Evolutionary conservation across 2,888 invertebrate species (phyloP), one percentile per base, ranked within the genome.

Genomic region (Neuroscelio doddi): DNA sequence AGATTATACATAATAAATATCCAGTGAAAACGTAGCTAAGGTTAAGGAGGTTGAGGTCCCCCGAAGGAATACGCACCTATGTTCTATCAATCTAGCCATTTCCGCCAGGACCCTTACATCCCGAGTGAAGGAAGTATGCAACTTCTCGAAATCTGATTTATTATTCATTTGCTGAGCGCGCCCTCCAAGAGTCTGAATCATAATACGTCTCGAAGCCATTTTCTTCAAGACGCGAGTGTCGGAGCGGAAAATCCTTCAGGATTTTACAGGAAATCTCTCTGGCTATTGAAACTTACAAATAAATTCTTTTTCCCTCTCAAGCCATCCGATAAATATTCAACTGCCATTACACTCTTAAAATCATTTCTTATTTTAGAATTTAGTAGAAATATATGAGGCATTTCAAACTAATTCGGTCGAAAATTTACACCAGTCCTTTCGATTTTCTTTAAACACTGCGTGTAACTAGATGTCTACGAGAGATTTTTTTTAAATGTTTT

Each of bases 1-100:
- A 72, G 79, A 83, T 81, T 78, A 80, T n/a, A n/a, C n/a, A 80
- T 71, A 74, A 83, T 83, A 71, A 72, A 82, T 80, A 68, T 68
- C 64, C 66, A 72, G 73, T 74, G 75, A 72, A 72, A 72, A 45
- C 69, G 55, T 70, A 71, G 72, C 47, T 62, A 64, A 76, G 75
- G 74, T 78, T 78, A 79, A 80, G 78, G 74, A 80, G 78, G 69
- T 76, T 72, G 76, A 74, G 74, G 72, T 71, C 73, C 79, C 81
- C 81, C 67, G 42, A 76, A 74, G 83, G 76, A 76, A 79, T 70
- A 73, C 69, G 69, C 73, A 71, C 71, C 74, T 75, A 76, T 70
- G 69, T 70, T 57, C 51, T 66, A 66, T 66, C 73, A 68, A 74
- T 72, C 70, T 68, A 68, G 71, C 73, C 71, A 73, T 76, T 79